Evolutionary conservation across 2,888 invertebrate species (phyloP).

Genomic region (Hypsopygia costalis): DNA sequence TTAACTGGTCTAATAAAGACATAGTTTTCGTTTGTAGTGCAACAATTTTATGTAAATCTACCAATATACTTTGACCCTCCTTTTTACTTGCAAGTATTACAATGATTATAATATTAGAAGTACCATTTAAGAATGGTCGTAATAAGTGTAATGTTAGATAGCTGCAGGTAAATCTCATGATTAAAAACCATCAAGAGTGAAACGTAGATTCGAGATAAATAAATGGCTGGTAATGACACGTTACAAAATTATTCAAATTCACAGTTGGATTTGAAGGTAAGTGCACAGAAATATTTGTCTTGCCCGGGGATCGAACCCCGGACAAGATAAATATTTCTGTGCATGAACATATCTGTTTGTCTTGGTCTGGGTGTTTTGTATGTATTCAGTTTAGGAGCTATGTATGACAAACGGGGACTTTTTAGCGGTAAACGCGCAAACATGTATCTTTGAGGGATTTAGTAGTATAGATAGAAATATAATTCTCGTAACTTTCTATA

Average conservation of each 20-base stretch:
- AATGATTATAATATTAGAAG: constrained; percentile 10
- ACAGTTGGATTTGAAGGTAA: not conserved
- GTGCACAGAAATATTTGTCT: too few relatives aligned
- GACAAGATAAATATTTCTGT: too few relatives aligned
- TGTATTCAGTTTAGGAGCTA: too few relatives aligned
- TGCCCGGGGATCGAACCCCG: too few relatives aligned
- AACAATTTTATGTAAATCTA: constrained; percentile 37
- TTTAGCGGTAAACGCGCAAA: too few relatives aligned
- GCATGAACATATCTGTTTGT: too few relatives aligned
- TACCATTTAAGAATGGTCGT: constrained; percentile 35
- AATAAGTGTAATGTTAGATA: constrained; percentile 36
- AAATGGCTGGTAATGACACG: constrained; percentile 8
- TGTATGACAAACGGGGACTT: too few relatives aligned
- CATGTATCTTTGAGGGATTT: too few relatives aligned
- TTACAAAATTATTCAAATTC: constrained; percentile 5
- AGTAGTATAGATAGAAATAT: too few relatives aligned
- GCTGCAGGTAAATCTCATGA: constrained; percentile 59
- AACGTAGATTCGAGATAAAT: constrained; percentile 22
- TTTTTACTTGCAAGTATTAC: constrained; percentile 2
- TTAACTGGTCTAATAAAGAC: constrained; percentile 62
- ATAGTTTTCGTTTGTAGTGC: constrained; percentile 51
- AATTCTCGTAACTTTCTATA: too few relatives aligned
- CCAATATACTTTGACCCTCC: constrained; percentile 33
- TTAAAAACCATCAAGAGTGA: constrained; percentile 41
- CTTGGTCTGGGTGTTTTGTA: too few relatives aligned